phyloP scores from a whole-genome alignment of 1,140 invertebrate species.

The Gonioctena quinquepunctata region DNA sequence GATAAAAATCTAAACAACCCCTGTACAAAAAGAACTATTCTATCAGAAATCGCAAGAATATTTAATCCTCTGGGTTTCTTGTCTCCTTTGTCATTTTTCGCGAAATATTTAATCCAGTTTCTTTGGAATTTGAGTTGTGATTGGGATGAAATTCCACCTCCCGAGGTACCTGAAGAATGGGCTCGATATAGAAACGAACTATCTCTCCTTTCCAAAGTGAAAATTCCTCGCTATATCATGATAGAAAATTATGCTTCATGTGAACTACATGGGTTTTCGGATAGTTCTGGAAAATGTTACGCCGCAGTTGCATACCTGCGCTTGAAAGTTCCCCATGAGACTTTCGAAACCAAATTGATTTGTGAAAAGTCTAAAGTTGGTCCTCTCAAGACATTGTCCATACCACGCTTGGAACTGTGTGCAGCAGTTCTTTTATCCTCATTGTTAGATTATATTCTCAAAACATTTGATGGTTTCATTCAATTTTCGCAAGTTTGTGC shows the following conservation, averaged over 20 bases:
- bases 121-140: constrained; percentile 8
- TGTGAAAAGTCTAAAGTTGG: constrained; percentile 34
- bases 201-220: neutral
- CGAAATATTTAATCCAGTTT: constrained; percentile 18
- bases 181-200: neutral
- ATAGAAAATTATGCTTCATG: neutral
- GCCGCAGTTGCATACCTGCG: constrained; percentile 24
- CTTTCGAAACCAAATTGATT: constrained; percentile 30
- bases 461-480: constrained; percentile 38
- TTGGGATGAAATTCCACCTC: constrained; percentile 16
- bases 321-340: constrained; percentile 7
- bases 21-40: constrained; percentile 23
- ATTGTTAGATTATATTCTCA: too few relatives aligned
- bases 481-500: neutral
- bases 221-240: neutral
- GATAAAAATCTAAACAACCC: neutral
- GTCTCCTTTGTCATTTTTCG: constrained; percentile 2
- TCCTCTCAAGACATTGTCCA: neutral
- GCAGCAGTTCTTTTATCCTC: too few relatives aligned
- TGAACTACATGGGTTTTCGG: constrained; percentile 20
- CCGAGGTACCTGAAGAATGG: neutral
- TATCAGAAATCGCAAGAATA: constrained; percentile 34
- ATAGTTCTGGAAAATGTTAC: constrained; percentile 10
- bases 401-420: constrained; percentile 20
- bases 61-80: constrained; percentile 16